These are phyloP conservation scores for Epinephelus coioides DNA, from an alignment of 2,797 vertebrate genomes.

Conservation along the genomic window DNA sequence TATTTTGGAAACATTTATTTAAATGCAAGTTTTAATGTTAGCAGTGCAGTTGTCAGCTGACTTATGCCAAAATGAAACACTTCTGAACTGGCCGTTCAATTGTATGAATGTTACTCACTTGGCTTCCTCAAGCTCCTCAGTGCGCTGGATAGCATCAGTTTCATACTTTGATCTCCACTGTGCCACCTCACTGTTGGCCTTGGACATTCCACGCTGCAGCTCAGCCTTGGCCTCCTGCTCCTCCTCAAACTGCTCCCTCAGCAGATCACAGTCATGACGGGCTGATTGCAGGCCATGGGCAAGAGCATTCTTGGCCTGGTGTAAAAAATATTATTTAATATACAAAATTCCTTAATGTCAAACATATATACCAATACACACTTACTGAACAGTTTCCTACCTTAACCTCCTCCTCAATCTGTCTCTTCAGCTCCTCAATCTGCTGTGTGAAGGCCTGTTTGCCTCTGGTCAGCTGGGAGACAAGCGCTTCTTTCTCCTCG, in stretches of 20 bases:
- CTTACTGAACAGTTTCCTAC: constrained; percentile 26
- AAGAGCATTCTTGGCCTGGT: constrained; percentile 90
- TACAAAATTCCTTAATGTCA: neutral
- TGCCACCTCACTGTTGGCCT: constrained; percentile 91
- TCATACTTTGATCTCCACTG: constrained; percentile 92
- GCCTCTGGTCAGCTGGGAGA: constrained; percentile 91
- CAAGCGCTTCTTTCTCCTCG: constrained; percentile 90
- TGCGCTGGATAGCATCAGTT: constrained; percentile 88
- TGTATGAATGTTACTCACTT: constrained; percentile 63
- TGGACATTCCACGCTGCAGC: constrained; percentile 89
- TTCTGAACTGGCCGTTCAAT: neutral
- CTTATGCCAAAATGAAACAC: neutral
- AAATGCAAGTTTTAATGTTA: no score
- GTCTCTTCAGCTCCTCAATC: constrained; percentile 92
- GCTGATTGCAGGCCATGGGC: constrained; percentile 90
- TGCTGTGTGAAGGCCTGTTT: constrained; percentile 92
- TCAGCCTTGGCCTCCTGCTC: constrained; percentile 90
- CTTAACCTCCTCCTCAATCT: constrained; percentile 86
- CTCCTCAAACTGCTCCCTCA: constrained; percentile 91
- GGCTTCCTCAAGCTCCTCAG: constrained; percentile 71
- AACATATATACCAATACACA: neutral
- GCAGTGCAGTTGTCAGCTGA: no score
- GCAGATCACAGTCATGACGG: constrained; percentile 89
- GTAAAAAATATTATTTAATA: constrained; percentile 53
- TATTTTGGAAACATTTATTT: no score